Evolutionary conservation across 35 echinoderm and acorn worm species (phyloP), one percentile per base, ranked within the genome.

Genomic region (Heliocidaris erythrogramma): DNA sequence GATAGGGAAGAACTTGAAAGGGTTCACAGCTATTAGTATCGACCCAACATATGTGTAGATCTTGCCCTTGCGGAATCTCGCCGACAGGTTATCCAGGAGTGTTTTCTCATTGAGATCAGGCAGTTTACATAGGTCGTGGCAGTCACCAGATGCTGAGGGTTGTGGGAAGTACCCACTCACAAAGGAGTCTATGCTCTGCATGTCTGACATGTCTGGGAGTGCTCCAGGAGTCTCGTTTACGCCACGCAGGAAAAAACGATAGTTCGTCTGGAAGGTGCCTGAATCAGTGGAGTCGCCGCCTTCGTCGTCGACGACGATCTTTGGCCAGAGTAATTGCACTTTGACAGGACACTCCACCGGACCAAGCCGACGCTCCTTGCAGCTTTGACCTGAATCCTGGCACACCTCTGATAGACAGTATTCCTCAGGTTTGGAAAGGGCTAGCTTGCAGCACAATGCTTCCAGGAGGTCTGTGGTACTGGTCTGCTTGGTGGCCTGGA

Each of bases 11-110:
- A 99, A 99, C 86, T 96, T 95, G 89, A 97, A 99, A 13, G 98
- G 98, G 91, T 99, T 99, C 27, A 99, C 94, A 0, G 98, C 96
- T 32, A 99, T 99, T 42, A 99, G 97, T 71, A 99, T 99, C 0
- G 98, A 99, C 48, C 97, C 98, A 29, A 99, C 98, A 59, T 99
- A 99, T 3, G 98, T 99, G 97, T 99, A 99, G 88, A 99, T 99
- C 91, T 99, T 99, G 49, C 97, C 98, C 92, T 97, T 96, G 92
- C 96, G 96, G 49, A 99, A 99, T 31, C 98, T 88, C n/a, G 98
- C 69, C 24, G 97, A 89, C 9, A 99, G 61, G 48, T 97, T 99
- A 49, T 96, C 95, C 90, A 99, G 95, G 9, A 99, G 95, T 16
- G 96, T 96, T 14, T 97, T 95, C 85, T 99, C 98, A 31, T 96